Evolutionary conservation across 2,888 invertebrate species (phyloP), one percentile per base, ranked within the genome.

Genomic region (Capitulum mitella): DNA sequence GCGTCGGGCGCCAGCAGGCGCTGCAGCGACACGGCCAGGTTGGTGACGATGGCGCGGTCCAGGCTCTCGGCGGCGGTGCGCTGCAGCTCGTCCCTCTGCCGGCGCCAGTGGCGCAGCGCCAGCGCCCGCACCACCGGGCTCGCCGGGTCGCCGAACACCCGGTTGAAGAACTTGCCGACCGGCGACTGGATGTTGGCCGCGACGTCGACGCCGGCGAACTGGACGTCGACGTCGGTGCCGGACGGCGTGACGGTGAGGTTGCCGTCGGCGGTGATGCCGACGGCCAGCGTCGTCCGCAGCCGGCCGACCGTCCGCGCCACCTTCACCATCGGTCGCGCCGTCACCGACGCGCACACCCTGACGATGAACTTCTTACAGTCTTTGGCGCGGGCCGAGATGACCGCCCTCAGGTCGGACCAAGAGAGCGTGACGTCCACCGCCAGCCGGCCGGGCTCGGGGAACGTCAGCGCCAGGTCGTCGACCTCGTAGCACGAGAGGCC

Each of bases 391-490:
- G 48, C 48, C 19, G 22, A 51, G 3, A 51, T 3, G 3, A 19
- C 48, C 12, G 48, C 48, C 12, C 12, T 3, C 12, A 51, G 48
- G 48, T 51, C 16, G 19, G 14, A 3, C 48, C 48, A 51, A 3
- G 48, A 51, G 48, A 51, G 8, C 48, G 12, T 6, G 19, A 16
- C 48, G 16, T 51, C 48, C 12, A 51, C 90, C 90, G 64, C 89
- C 87, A 79, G 90, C 90, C 34, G 90, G 90, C 61, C 88, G 90
- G 82, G 89, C 88, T 85, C 91, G 91, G 75, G 91, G 91, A 40
- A 90, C 86, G 84, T 91, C 92, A 1, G 88, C 89, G 3, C 29
- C 84, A 87, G 86, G 82, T 87, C 86, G 58, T 89, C 89, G 76
- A 90, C 90, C 83, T 91, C 91, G 84, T 90, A 90, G 84, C 88